Evolutionary conservation across 2,888 invertebrate species (phyloP), one percentile per base, ranked within the genome.

Genomic region (Lamproptera curius): DNA sequence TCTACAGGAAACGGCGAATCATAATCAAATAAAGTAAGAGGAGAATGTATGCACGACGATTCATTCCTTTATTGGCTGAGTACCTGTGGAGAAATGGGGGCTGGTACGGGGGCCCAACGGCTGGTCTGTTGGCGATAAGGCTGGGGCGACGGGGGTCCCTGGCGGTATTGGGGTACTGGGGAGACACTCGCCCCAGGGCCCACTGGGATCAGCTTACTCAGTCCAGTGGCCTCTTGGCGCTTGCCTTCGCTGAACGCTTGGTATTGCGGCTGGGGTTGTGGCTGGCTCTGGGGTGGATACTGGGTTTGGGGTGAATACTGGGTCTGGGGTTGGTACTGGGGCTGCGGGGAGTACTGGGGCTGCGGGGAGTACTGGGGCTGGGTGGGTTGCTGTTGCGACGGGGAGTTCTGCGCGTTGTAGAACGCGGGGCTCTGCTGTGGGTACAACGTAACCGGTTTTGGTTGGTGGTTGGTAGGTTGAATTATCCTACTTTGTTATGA

Each of bases 81-180:
- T 86, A 86, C 87, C 86, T 87, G 86, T 53, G 86, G 86, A 62
- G 87, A 86, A 61, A 74, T 73, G 57, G 85, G 85, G 57, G 83
- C 80, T 58, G 81, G 78, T 53, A 87, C 88, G 33, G 87, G 86
- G 55, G 83, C 85, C 88, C 88, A 88, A 61, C 88, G 87, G 65
- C 63, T 75, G 69, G 69, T 75, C 58, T 71, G 79, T 67, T 67
- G 78, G 48, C 76, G 75, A 70, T 72, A 82, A 58, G 81, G 78
- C 68, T 81, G 83, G 56, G 80, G 79, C 55, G 85, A 80, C 39
- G 69, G 63, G 16, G 82, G 83, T 46, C 77, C 79, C 57, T 69
- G 76, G 47, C 73, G 76, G 62, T 72, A 72, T 42, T 76, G 66
- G 38, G 70, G 57, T 16, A 60, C 61, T 14, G 76, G 66, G 49